Conservation (phyloP, 1,140 invertebrate genomes). For the Gonioctena quinquepunctata region DNA sequence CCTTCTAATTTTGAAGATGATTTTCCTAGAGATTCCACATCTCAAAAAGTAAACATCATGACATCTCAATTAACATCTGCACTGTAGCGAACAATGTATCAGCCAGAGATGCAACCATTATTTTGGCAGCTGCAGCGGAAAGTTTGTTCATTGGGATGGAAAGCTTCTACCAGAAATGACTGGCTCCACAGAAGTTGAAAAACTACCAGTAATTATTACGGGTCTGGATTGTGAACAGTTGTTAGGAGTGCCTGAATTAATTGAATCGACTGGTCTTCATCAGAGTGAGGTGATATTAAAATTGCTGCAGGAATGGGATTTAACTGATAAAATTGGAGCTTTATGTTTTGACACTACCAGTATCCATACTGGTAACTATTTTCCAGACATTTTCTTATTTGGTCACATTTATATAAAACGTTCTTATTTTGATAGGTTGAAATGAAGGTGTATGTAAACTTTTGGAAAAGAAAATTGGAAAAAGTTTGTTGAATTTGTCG, state of each 20-base stretch:
- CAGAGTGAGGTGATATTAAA: background rate
- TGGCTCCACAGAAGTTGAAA: background rate
- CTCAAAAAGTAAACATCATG: background rate
- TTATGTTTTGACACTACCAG: background rate
- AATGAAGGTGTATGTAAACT: background rate
- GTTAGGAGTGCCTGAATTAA: background rate
- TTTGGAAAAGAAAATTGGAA: conserved; percentile 3
- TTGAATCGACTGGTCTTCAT: background rate
- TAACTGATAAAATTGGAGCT: background rate
- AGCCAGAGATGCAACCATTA: background rate
- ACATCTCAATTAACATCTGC: background rate
- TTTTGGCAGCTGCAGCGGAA: background rate
- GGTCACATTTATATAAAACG: background rate
- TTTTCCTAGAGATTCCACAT: background rate
- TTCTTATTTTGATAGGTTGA: background rate
- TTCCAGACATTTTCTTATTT: background rate
- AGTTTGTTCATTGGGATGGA: background rate
- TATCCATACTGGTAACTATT: background rate
- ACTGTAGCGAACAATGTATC: background rate
- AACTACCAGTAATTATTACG: background rate
- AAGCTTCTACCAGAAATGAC: background rate
- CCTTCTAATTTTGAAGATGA: background rate
- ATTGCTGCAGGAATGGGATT: background rate
- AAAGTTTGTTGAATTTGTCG: background rate
- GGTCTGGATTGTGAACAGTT: background rate